Percentiles rank a stretch among this genome's conserved stretches.
Evolutionary conservation across 1,140 invertebrate species (phyloP).

Genomic region (Meloidogyne hapla): DNA sequence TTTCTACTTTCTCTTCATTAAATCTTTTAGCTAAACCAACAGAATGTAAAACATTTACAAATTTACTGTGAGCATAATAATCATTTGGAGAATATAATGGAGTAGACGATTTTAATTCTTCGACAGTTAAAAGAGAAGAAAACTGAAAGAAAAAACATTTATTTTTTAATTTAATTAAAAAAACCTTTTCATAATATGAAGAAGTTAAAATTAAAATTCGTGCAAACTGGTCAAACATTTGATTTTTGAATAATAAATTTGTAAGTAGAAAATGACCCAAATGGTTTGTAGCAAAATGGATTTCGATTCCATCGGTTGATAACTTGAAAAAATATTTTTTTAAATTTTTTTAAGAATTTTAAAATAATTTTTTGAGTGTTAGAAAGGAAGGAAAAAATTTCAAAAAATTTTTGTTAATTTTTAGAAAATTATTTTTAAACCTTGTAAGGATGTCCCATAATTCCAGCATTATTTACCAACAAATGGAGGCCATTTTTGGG

Average conservation of each 20-base stretch:
- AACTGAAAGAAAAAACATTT: neutral
- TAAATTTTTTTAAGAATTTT: neutral
- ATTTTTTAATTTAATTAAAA: neutral
- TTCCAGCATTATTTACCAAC: slow-evolving; percentile 53
- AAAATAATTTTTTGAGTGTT: too few species aligned
- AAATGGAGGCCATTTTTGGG: slow-evolving; percentile 22
- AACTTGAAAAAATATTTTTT: neutral
- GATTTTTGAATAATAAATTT: slow-evolving; percentile 35
- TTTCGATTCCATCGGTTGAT: slow-evolving; percentile 30
- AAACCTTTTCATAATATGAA: slow-evolving; percentile 45
- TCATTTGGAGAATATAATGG: slow-evolving; percentile 8
- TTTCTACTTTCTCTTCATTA: neutral
- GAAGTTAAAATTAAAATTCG: slow-evolving; percentile 46
- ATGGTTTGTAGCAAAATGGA: slow-evolving; percentile 52
- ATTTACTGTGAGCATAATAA: slow-evolving; percentile 42
- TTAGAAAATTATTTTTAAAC: neutral
- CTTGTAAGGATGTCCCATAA: slow-evolving; percentile 37
- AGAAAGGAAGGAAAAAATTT: too few species aligned
- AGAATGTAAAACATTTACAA: slow-evolving; percentile 46
- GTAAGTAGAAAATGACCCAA: slow-evolving; percentile 50
- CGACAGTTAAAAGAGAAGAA: slow-evolving; percentile 12
- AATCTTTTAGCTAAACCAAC: slow-evolving; percentile 27
- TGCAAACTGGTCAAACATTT: slow-evolving; percentile 22
- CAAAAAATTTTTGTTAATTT: neutral
- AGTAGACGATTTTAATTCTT: slow-evolving; percentile 13